phyloP scores from a whole-genome alignment of 2,113 vertebrate species.

The Fukomys damarensis region DNA sequence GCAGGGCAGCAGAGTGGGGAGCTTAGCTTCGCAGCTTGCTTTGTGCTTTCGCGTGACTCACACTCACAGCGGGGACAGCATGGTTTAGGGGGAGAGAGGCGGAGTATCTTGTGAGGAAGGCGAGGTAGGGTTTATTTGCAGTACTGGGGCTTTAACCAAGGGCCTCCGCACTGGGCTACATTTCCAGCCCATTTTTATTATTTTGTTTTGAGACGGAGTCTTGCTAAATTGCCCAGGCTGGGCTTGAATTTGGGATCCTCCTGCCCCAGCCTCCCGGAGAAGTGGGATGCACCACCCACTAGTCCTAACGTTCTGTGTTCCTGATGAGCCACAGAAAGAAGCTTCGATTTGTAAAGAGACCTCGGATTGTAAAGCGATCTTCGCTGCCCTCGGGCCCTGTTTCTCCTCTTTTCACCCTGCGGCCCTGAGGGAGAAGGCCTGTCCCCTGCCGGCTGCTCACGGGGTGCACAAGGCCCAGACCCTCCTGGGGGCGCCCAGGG shows the following conservation, averaged over 20 bases:
- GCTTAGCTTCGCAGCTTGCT: not conserved
- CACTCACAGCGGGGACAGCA: too few relatives aligned
- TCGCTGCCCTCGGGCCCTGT: not conserved
- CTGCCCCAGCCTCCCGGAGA: not conserved
- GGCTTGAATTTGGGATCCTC: not conserved
- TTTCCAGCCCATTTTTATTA: not conserved
- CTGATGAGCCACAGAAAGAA: not conserved
- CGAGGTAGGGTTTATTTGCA: not conserved
- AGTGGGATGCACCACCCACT: too few relatives aligned
- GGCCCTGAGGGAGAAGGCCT: conserved; percentile 68
- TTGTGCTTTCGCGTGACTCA: too few relatives aligned
- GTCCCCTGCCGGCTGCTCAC: conserved; percentile 72
- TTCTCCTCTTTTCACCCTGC: too few relatives aligned
- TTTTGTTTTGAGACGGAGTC: not conserved
- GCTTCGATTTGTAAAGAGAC: not conserved
- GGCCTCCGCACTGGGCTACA: not conserved
- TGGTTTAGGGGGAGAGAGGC: not conserved
- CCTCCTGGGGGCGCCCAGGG: too few relatives aligned
- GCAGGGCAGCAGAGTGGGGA: not conserved
- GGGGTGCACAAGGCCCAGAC: not conserved
- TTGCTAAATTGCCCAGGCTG: not conserved
- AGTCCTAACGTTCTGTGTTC: accelerated
- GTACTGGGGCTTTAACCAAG: not conserved
- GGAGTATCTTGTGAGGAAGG: not conserved
- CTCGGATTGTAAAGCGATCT: not conserved